Base-by-base conservation (phyloP, 2,888 invertebrate genomes). In the Oxycera nigricornis region DNA sequence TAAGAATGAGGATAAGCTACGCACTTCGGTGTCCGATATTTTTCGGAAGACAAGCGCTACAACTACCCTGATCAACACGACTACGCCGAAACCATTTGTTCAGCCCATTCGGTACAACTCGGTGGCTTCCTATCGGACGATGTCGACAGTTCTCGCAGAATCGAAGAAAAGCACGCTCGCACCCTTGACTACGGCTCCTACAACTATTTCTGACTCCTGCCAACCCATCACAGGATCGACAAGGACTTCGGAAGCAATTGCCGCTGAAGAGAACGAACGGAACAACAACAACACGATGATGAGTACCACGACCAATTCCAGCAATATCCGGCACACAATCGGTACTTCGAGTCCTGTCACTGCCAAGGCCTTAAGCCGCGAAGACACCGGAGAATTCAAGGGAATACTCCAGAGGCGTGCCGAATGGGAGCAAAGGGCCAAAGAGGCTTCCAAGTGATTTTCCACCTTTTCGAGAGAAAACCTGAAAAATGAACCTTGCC, bases 361-460 rank as follows among this genome's bases (percentile, higher is more conserved):
- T 52, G 75, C 78, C 28, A 79, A 74, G 55, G 81, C 81, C 73
- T 73, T 73, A 1, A 55, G 35, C 20, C 30, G 17, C 9, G 41
- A 52, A 4, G 75, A 76, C 9, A 80, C 81, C 55, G 24, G 41
- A 2, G 85, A 85, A 74, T 91, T 91, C 80, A 92, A 92, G 81
- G 91, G 92, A 76, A 92, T 93, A 77, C 88, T 91, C 82, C 92
- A 92, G 81, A 88, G 92, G 81, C 88, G 91, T 74, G 92, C 92
- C 4, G 91, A 92, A 81, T 93, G 93, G 93, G 93, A 93, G 83
- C 88, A 91, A 79, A 87, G 92, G 78, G 91, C 92, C 41, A 91
- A 92, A 84, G 91, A 91, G 84, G 91, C 85, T 74, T 81, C 84
- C 41, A 84, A 84, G 73, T 84, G 80, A 79, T 72, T 26, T 41